Conservation (phyloP, 1,140 invertebrate species). For the Drosophila guanche region DNA sequence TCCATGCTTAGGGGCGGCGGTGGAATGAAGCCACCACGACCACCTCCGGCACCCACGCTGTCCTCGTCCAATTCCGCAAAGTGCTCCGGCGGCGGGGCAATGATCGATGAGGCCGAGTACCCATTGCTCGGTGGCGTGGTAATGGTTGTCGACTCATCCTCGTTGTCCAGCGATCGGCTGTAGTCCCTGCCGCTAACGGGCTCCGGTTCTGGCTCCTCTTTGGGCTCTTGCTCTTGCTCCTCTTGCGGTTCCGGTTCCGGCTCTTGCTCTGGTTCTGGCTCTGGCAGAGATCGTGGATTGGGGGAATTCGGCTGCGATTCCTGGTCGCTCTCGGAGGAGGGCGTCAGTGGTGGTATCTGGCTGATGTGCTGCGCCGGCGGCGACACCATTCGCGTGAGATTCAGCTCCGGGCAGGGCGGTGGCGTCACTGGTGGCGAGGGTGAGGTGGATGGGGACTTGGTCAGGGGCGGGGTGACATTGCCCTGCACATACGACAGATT, state of each 20-base stretch:
- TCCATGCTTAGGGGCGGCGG: slow-evolving; percentile 43
- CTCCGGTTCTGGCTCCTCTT: slow-evolving; percentile 22
- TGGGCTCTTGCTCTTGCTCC: slow-evolving; percentile 37
- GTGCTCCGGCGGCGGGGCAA: slow-evolving; percentile 73
- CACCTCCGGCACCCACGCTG: background rate
- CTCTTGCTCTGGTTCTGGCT: slow-evolving; percentile 33
- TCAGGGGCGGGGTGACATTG: slow-evolving; percentile 65
- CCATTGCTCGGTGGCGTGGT: slow-evolving; percentile 81
- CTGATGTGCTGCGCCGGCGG: slow-evolving; percentile 70
- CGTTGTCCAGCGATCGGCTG: slow-evolving; percentile 69
- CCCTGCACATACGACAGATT: slow-evolving; percentile 78
- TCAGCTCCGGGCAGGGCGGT: slow-evolving; percentile 67
- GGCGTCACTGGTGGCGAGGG: slow-evolving; percentile 78
- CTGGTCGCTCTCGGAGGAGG: slow-evolving; percentile 76
- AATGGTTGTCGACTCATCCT: slow-evolving; percentile 80
- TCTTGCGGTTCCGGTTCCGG: slow-evolving; percentile 30
- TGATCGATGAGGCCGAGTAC: slow-evolving; percentile 77
- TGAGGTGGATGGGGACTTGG: slow-evolving; percentile 76
- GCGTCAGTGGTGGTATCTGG: slow-evolving; percentile 71
- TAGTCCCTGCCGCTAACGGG: slow-evolving; percentile 53
- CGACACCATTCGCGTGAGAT: slow-evolving; percentile 70
- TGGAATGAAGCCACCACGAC: slow-evolving; percentile 52
- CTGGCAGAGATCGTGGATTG: slow-evolving; percentile 35
- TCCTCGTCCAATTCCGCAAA: slow-evolving; percentile 71
- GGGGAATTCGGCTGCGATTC: slow-evolving; percentile 77